A percentile compares a stretch with the other conserved stretches of the same genome.
Evolutionary conservation across 1,140 invertebrate genomes (phyloP).

Genomic region (Cyclargus thomasi): DNA sequence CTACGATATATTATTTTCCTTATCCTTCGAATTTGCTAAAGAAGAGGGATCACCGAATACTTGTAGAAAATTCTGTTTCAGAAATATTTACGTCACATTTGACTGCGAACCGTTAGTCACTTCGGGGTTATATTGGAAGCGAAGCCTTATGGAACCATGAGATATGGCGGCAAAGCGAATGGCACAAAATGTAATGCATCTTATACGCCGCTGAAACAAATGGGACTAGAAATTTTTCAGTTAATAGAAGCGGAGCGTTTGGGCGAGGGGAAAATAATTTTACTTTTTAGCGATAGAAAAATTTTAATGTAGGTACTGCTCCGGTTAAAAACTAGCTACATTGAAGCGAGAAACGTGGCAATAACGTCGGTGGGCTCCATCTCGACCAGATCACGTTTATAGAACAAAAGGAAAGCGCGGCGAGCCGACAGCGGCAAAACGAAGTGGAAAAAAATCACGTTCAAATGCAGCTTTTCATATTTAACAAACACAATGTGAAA

Average conservation of each 20-base stretch:
- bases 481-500: conserved; percentile 59
- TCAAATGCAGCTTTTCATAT: conserved; percentile 68
- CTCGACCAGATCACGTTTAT: conserved; percentile 64
- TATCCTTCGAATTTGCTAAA: conserved; percentile 11
- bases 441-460: conserved; percentile 55
- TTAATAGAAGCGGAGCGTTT: conserved; percentile 19
- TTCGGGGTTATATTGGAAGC: conserved; percentile 51
- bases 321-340: conserved; percentile 58
- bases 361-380: conserved; percentile 62
- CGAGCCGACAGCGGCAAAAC: conserved; percentile 51
- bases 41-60: conserved; percentile 19
- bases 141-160: conserved; percentile 48
- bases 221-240: conserved; percentile 44
- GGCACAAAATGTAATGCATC: conserved; percentile 55
- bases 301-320: conserved; percentile 24
- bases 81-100: conserved; percentile 50
- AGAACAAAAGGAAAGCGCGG: conserved; percentile 62
- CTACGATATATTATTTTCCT: conserved; percentile 1
- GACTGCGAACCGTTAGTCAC: conserved; percentile 51
- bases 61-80: conserved; percentile 27
- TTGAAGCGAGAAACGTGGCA: conserved; percentile 54
- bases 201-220: conserved; percentile 55
- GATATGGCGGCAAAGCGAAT: conserved; percentile 49
- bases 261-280: conserved; percentile 40
- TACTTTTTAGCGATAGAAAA: conserved; percentile 34